These are phyloP conservation scores for Coilia nasus DNA, from an alignment of 2,797 vertebrate species.

Conservation along the genomic window DNA sequence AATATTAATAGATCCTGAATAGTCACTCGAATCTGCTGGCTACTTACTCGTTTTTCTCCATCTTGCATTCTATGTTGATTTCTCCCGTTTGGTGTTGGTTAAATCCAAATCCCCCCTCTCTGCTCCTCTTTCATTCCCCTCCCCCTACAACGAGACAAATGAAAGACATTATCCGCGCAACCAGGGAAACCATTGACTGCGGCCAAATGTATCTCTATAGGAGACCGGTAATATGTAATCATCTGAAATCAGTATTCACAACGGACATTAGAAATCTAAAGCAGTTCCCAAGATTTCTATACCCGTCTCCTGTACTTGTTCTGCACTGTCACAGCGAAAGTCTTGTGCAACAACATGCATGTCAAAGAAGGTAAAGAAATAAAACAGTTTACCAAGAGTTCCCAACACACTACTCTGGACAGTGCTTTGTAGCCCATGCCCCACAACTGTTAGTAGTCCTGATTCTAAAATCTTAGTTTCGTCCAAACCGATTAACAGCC, in stretches of 20 bases:
- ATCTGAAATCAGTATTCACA: conserved; percentile 3
- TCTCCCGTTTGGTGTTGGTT: conserved; percentile 74
- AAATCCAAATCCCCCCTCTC: conserved; percentile 84
- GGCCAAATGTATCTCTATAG: conserved; percentile 25
- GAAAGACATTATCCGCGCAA: conserved; percentile 80
- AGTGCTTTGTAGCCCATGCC: no score
- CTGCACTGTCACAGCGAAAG: neutral
- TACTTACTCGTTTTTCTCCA: conserved; percentile 89
- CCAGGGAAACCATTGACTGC: conserved; percentile 63
- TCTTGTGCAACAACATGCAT: neutral
- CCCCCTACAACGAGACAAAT: conserved; percentile 81
- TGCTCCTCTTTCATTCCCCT: conserved; percentile 82
- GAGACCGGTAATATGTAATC: conserved; percentile 58
- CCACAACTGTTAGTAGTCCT: no score
- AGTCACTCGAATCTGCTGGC: neutral
- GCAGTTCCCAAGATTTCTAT: neutral
- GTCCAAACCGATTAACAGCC: no score
- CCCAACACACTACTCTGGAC: no score
- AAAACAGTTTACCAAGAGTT: neutral
- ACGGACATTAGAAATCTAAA: neutral
- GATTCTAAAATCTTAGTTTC: no score
- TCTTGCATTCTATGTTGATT: conserved; percentile 77
- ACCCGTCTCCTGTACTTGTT: neutral
- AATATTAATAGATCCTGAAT: neutral
- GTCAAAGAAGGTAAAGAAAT: neutral